Base-by-base conservation (phyloP, 2,797 vertebrate genomes). In the Gorsachius magnificus region DNA sequence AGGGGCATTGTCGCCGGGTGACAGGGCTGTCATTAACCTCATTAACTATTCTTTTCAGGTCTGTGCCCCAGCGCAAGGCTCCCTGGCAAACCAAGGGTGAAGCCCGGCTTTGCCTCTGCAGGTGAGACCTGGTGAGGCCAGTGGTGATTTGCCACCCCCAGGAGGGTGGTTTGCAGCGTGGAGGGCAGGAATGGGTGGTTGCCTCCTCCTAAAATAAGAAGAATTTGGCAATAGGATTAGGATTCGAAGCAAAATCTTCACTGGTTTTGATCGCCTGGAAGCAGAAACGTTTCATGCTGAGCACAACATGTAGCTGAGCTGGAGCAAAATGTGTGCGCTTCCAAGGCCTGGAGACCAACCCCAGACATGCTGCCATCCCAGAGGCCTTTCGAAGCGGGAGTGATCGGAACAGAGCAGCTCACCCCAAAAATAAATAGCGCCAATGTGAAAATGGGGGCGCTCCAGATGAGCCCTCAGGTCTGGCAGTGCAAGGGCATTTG, bases 351-450 rank as follows among this genome's bases (percentile, higher is more conserved):
- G 21, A 61, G 16, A 41, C 29, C 81, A 17, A 10, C 11, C 10
- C 8, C 3, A 38, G 22, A 22, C 1, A 5, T 0, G 0, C 5
- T 76, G 54, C 50, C 25, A 10, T 18, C 41, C 61, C 1, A 3
- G 38, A 54, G 46, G 20, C 10, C 31, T 18, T 85, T 75, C 1
- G 12, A 71, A 80, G 22, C 5, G 19, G 33, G 10, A 58, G 20
- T 29, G 58, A 3, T 29, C 17, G 60, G 36, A 82, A 89, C 20
- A 51, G 53, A n/a, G 41, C 3, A 2, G 11, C 18, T 87, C 20
- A 43, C 2, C 29, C 15, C 29, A 4, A n/a, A 65, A 78, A 89
- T 13, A 31, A 50, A 64, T 11, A 16, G 7, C 1, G 7, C 6
- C 10, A 13, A 16, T 4, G n/a, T 43, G 22, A 56, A 75, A 89